Evolutionary conservation across 2,113 vertebrate species (phyloP).

Genomic region (Donacobius atricapilla): DNA sequence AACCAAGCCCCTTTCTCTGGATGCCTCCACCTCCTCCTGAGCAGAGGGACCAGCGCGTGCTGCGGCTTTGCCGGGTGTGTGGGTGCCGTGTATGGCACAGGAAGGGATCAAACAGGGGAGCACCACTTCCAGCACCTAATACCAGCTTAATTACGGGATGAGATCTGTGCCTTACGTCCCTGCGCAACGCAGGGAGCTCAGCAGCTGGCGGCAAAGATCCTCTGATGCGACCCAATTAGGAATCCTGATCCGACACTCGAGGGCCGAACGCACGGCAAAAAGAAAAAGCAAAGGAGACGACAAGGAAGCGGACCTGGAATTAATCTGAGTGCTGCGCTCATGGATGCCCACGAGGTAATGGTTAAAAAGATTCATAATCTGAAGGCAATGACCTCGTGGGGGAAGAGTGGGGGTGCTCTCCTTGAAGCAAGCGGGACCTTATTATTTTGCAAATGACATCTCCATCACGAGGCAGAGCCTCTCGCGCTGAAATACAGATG

Average conservation of each 20-base stretch:
- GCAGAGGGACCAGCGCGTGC: not conserved
- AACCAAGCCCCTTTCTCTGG: rapidly evolving
- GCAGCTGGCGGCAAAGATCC: slow-evolving; percentile 46
- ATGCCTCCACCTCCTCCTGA: not conserved
- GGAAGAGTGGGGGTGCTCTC: not conserved
- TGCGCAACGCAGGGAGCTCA: not conserved
- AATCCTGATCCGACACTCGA: not conserved
- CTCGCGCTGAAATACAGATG: not conserved
- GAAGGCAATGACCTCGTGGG: slow-evolving; percentile 26
- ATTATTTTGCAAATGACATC: slow-evolving; percentile 65
- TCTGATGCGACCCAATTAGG: slow-evolving; percentile 68
- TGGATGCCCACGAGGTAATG: slow-evolving; percentile 6
- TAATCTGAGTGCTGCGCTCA: slow-evolving; percentile 23
- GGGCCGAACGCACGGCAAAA: not conserved
- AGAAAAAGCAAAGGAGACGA: not conserved
- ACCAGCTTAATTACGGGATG: slow-evolving; percentile 16
- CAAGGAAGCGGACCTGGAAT: slow-evolving; percentile 35
- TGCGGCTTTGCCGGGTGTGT: rapidly evolving
- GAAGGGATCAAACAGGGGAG: not conserved
- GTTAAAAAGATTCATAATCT: slow-evolving; percentile 35
- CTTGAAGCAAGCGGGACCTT: slow-evolving; percentile 21
- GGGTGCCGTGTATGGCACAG: rapidly evolving
- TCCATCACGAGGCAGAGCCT: slow-evolving; percentile 12
- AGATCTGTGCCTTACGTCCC: not conserved
- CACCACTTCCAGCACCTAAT: not conserved